Base-by-base conservation (phyloP, 2,797 vertebrate species). In the Setipinna tenuifilis region DNA sequence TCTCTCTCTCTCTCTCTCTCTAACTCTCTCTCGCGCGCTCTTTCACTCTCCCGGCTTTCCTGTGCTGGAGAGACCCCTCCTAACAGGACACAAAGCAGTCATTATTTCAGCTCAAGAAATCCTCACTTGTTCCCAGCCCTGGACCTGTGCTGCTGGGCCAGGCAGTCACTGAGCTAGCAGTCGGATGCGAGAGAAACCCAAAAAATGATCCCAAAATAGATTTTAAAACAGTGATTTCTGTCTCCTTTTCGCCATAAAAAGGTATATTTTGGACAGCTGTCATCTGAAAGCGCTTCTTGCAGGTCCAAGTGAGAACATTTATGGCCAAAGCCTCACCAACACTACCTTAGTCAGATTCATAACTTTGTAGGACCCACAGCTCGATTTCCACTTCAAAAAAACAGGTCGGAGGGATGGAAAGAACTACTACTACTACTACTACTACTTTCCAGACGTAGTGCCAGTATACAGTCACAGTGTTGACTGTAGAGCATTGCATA, bases 91-190 rank as follows among this genome's bases (percentile, higher is more conserved):
- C 94, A 96, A 95, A 94, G 94, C 88, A 10, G 28, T 92, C 93
- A 93, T 95, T 96, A 93, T 95, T 93, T 88, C 83, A 88, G 83
- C 87, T 87, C 84, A 93, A 95, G 91, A 94, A 90, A 84, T 88
- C 85, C 90, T 65, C 75, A 87, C 91, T 94, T 94, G 91, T 93
- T 92, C 88, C 21, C 80, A 65, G 86, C 83, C 35, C 84, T 89
- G 85, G 89, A 90, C 82, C 84, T 90, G 78, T 28, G 85, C 91
- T 86, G 87, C 85, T 87, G 83, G 83, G 75, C 59, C 11, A 59
- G 89, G 85, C 31, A 81, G 71, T 4, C 14, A 41, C 0, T 54
- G 16, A n/a, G 31, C 2, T 17, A 44, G 71, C 71, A 44, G 16
- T 78, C 19, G 19, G 41, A 78, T 41, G 31, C 14, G 19, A 59